These are phyloP conservation scores for Laticauda colubrina DNA, from an alignment of 2,113 vertebrate species.

Conservation along the genomic window DNA sequence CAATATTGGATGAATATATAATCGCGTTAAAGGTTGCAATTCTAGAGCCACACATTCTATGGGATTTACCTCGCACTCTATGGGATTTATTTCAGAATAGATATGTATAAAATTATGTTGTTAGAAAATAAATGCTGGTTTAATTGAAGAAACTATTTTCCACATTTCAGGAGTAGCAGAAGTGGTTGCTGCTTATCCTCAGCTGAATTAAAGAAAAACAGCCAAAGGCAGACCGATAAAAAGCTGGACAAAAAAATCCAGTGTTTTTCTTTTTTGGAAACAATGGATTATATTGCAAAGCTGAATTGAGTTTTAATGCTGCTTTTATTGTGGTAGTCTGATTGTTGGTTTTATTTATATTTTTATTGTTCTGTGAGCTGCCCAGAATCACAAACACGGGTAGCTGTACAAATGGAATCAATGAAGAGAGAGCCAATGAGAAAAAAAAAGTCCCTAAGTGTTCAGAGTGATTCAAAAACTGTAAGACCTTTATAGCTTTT, in stretches of 20 bases:
- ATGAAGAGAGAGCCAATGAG: not conserved
- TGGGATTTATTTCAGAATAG: not conserved
- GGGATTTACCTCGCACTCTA: not conserved
- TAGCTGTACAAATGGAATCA: not conserved
- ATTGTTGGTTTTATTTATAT: not conserved
- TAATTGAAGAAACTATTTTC: not conserved
- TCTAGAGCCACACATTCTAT: not conserved
- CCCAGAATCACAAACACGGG: not conserved
- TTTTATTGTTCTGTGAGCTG: not conserved
- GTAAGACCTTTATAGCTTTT: not conserved
- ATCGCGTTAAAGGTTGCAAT: not conserved
- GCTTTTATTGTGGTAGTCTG: not conserved
- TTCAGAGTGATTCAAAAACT: not conserved
- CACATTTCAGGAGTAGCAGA: not conserved
- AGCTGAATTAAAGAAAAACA: not conserved
- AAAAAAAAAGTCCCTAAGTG: not conserved
- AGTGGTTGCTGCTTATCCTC: not conserved
- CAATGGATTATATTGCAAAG: not conserved
- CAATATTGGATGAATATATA: not conserved
- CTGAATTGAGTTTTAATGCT: not conserved
- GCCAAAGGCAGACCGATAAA: not conserved
- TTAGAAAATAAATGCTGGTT: not conserved
- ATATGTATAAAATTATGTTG: not conserved
- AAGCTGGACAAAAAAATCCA: conserved; percentile 5
- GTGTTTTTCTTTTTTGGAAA: conserved; percentile 6